Base-by-base conservation (phyloP, 2,797 vertebrate genomes). In the Pseudopleuronectes americanus region DNA sequence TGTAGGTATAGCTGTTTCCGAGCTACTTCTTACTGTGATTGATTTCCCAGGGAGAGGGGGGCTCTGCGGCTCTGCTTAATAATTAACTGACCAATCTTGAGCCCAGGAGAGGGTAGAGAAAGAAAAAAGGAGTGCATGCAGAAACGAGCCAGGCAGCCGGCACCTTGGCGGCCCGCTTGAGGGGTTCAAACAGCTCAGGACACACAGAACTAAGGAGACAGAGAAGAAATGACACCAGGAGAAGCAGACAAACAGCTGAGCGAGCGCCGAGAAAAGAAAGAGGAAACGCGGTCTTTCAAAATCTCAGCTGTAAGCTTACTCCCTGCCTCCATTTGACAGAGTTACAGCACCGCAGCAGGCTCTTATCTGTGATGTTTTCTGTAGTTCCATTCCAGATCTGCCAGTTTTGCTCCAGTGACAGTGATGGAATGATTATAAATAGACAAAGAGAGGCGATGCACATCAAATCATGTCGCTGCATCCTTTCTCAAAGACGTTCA, bases 11-110 rank as follows among this genome's bases (percentile, higher is more conserved):
- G 83, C 74, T 77, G 63, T 78, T 80, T 86, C 84, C 70, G 56
- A 83, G 84, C 74, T 79, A 63, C 81, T 80, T 81, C 64, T 73
- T 77, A 31, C 82, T 75, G 55, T 90, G 90, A 94, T 90, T 91
- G 90, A 93, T 93, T 91, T 92, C 89, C 79, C 71, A 82, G 90
- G 89, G 84, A 93, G 86, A 86, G 62, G 43, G 73, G 71, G 74
- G 74, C 69, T 80, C 80, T 85, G 84, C 77, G 21, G 76, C 71
- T 65, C 73, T 87, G 79, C 86, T 92, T 86, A 84, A 92, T 93
- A 90, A 94, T 93, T 92, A 90, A 94, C 88, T 84, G 91, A 84
- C 84, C 87, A 76, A 78, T 87, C 83, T 89, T 68, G 45, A 64
- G 85, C 83, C 71, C 79, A 67, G 67, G 68, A 86, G 90, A 88